Percentiles rank a stretch among this genome's conserved stretches.
Evolutionary conservation across 2,797 vertebrate genomes (phyloP).

Genomic region (Sebastiscus albofasciatus): DNA sequence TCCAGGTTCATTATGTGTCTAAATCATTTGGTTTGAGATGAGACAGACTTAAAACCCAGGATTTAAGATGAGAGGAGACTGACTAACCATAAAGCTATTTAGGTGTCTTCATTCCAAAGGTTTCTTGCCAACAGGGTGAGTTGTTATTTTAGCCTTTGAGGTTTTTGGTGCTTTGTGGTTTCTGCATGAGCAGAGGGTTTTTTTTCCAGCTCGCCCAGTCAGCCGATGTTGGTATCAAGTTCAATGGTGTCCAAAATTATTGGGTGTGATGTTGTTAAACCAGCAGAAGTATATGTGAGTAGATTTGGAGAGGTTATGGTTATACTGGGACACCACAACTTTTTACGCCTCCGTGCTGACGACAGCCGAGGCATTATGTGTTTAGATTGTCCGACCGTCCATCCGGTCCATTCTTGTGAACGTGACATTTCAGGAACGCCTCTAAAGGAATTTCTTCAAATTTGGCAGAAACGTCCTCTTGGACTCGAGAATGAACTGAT

Average conservation of each 20-base stretch:
- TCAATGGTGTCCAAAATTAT: conserved; percentile 12
- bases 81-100: background rate
- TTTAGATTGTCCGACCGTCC: too few species aligned
- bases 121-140: background rate
- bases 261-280: conserved; percentile 14
- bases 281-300: background rate
- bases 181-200: background rate
- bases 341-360: too few species aligned
- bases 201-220: background rate
- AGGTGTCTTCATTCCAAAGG: background rate
- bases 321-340: background rate
- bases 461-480: too few species aligned
- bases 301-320: background rate
- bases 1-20: background rate
- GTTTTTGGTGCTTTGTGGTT: conserved; percentile 4
- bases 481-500: too few species aligned
- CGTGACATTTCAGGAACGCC: too few species aligned
- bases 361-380: too few species aligned
- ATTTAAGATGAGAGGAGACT: background rate
- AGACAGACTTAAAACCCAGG: background rate
- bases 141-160: background rate
- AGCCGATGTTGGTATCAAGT: background rate
- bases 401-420: too few species aligned
- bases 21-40: background rate
- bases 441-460: too few species aligned